Evolutionary conservation across 1,140 invertebrate genomes (phyloP).

Genomic region (Halictus rubicundus): DNA sequence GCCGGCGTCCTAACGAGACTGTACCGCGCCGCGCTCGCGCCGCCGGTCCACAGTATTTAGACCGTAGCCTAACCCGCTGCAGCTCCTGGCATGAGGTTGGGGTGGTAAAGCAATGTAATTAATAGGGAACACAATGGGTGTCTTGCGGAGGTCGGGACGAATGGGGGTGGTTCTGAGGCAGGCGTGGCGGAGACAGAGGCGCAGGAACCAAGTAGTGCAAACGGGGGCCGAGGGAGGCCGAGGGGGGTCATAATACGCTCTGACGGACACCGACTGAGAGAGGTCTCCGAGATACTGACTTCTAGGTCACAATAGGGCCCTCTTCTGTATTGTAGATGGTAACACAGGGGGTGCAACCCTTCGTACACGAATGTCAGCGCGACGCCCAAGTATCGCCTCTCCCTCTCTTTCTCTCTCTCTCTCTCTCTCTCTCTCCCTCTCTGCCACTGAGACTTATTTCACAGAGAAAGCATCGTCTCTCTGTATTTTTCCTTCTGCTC

Average conservation of each 20-base stretch:
- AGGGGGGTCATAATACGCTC: slow-evolving; percentile 63
- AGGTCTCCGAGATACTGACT: slow-evolving; percentile 68
- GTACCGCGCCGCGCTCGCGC: slow-evolving; percentile 35
- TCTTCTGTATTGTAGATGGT: slow-evolving; percentile 56
- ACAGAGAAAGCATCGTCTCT: slow-evolving; percentile 25
- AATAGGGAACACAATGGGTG: slow-evolving; percentile 74
- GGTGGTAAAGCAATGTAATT: slow-evolving; percentile 69
- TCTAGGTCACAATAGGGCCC: slow-evolving; percentile 67
- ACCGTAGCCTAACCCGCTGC: slow-evolving; percentile 62
- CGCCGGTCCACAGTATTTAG: slow-evolving; percentile 64
- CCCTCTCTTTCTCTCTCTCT: too few species aligned
- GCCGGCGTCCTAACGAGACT: slow-evolving; percentile 51
- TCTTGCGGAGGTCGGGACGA: slow-evolving; percentile 66
- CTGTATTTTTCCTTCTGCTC: background rate
- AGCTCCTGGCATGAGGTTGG: slow-evolving; percentile 37
- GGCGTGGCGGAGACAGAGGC: slow-evolving; percentile 39
- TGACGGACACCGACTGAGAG: slow-evolving; percentile 69
- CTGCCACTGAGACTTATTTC: slow-evolving; percentile 39
- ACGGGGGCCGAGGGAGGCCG: background rate
- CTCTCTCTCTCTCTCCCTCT: too few species aligned
- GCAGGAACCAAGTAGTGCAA: slow-evolving; percentile 52
- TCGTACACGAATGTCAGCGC: slow-evolving; percentile 29
- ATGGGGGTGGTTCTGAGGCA: slow-evolving; percentile 51
- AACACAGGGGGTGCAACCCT: slow-evolving; percentile 40
- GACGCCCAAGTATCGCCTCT: slow-evolving; percentile 36